Percentiles rank a stretch among this genome's conserved stretches.
phyloP scores from a whole-genome alignment of 2,113 vertebrate genomes.

The Amblyopsis rosae region DNA sequence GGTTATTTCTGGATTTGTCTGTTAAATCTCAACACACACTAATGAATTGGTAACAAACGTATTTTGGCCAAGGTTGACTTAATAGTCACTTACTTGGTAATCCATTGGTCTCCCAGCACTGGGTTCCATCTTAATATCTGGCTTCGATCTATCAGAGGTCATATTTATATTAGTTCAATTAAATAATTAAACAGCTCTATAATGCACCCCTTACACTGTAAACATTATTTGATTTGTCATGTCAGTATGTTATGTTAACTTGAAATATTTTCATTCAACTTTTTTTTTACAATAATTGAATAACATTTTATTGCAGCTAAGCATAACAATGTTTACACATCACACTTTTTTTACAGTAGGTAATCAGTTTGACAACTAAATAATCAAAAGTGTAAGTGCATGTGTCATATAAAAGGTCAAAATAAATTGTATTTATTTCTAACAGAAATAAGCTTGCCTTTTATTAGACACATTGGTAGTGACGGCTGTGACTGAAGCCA shows the following conservation, averaged over 20 bases:
- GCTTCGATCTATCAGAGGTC: slow-evolving; percentile 84
- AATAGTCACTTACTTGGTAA: slow-evolving; percentile 83
- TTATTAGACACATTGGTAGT: slow-evolving; percentile 98
- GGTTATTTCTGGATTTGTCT: background rate
- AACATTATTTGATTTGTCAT: too few relatives aligned
- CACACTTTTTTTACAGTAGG: too few relatives aligned
- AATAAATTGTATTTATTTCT: background rate
- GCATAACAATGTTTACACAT: too few relatives aligned
- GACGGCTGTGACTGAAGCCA: slow-evolving; percentile 95
- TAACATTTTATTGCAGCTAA: background rate
- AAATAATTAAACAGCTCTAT: too few relatives aligned
- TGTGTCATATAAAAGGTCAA: background rate
- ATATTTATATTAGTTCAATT: too few relatives aligned
- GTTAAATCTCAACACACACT: background rate
- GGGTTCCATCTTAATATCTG: slow-evolving; percentile 97
- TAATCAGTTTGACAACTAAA: too few relatives aligned
- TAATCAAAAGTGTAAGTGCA: background rate
- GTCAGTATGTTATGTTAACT: background rate
- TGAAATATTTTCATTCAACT: background rate
- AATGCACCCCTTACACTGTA: too few relatives aligned
- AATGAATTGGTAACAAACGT: background rate
- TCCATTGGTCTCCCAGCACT: slow-evolving; percentile 91
- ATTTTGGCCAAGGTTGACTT: background rate
- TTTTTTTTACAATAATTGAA: background rate
- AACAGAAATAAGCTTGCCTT: slow-evolving; percentile 69